Evolutionary conservation across 92 coral and sea anemone species (phyloP), one percentile per base, ranked within the genome.

Genomic region (Palythoa grandiflora): DNA sequence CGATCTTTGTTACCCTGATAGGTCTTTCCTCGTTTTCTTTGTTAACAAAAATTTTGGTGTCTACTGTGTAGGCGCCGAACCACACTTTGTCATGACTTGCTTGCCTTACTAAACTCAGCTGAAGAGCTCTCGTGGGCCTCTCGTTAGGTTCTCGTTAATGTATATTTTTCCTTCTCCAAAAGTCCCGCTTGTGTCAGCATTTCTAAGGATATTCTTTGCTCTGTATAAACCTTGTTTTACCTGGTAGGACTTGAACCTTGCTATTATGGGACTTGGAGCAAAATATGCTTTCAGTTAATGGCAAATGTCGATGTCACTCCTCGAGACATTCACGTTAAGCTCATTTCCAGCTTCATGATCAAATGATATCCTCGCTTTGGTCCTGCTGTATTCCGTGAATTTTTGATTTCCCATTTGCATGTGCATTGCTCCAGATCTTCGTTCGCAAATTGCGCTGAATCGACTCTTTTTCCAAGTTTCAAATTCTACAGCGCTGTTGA

Each of bases 401-500:
- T 28, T 63, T 9, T 63, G 5, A 63, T 16, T 63, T 63, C 71
- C 71, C n/a, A 5, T 10, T 63, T 63, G 17, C 71, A 28, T 2
- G 71, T n/a, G 71, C 17, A 63, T 63, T 63, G 37, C 71, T n/a
- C 71, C 19, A 63, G 71, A 63, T 63, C 37, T 63, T 63, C 71
- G 36, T 63, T 63, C 19, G 71, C 36, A 9, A 28, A 19, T 9
- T 63, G 36, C 9, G 8, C 71, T 17, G 71, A 9, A 63, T 44
- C 48, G 48, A 44, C 48, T 1, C 6, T 44, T 44, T 44, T 2
- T 2, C 48, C 48, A 44, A 44, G 1, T 4, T 44, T 0, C 48
- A 44, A 44, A 44, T 44, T 44, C 6, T 7, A 44, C 48, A 7
- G 48, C 48, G 48, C 48, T 44, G 3, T 44, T 44, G 48, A 44